A percentile compares a stretch with the other conserved stretches of the same genome.
Conservation (phyloP, 2,113 vertebrate species). For the Alexandromys fortis region DNA sequence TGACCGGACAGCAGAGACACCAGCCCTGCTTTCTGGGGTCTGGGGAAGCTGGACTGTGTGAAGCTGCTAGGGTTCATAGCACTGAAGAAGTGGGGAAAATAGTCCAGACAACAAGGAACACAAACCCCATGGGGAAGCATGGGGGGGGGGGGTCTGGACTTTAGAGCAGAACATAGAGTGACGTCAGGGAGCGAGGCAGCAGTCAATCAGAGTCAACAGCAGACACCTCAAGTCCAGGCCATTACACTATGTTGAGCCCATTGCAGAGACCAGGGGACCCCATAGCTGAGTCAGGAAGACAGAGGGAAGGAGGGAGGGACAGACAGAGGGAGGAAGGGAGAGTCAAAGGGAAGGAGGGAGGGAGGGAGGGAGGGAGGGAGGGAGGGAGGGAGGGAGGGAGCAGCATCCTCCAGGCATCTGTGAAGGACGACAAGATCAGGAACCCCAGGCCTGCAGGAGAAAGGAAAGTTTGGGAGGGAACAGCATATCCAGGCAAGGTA, state of each 20-base stretch:
- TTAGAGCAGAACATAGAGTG: background rate
- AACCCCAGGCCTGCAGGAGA: background rate
- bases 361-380: background rate
- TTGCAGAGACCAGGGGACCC: background rate
- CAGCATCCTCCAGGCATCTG: background rate
- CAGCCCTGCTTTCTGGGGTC: background rate
- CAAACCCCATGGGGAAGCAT: background rate
- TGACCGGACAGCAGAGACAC: background rate
- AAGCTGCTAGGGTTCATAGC: background rate
- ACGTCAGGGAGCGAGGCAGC: background rate
- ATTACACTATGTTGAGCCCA: background rate
- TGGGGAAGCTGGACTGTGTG: too few relatives aligned
- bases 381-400: background rate
- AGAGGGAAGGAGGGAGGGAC: background rate
- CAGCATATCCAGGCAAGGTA: background rate
- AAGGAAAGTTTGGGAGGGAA: fast-evolving
- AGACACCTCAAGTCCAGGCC: background rate
- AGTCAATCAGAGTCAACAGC: fast-evolving
- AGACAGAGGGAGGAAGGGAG: too few relatives aligned
- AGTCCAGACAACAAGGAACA: background rate
- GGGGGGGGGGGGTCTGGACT: background rate
- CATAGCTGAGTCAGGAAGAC: background rate
- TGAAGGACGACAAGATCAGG: background rate
- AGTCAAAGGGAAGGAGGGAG: too few relatives aligned
- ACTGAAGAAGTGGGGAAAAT: background rate